Evolutionary conservation across 1,140 invertebrate genomes (phyloP).

Genomic region (Ceratina australensis): DNA sequence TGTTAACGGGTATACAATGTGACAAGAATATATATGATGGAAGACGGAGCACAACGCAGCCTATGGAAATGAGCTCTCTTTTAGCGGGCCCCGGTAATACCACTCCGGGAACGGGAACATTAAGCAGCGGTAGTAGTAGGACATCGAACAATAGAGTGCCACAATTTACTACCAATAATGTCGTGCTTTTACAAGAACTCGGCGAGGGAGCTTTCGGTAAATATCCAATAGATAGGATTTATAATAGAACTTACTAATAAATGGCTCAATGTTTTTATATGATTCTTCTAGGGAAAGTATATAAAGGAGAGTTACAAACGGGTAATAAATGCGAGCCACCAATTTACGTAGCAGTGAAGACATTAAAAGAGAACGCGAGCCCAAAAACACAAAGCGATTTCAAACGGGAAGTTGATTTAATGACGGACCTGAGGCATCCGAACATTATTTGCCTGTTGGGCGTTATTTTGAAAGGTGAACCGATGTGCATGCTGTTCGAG

Average conservation of each 20-base stretch:
- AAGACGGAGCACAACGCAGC: conserved; percentile 82
- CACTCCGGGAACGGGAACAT: conserved; percentile 75
- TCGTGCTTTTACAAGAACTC: conserved; percentile 95
- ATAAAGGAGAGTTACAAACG: conserved; percentile 93
- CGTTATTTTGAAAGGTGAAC: conserved; percentile 93
- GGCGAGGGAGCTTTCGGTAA: conserved; percentile 97
- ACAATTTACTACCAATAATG: conserved; percentile 87
- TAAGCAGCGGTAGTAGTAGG: conserved; percentile 80
- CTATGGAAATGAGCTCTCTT: conserved; percentile 89
- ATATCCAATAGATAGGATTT: conserved; percentile 42
- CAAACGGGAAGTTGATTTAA: conserved; percentile 93
- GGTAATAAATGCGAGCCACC: conserved; percentile 81
- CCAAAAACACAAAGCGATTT: conserved; percentile 96
- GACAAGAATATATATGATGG: conserved; percentile 89
- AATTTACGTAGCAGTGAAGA: conserved; percentile 95
- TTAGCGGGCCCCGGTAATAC: conserved; percentile 81
- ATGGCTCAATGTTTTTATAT: background rate
- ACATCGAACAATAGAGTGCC: conserved; percentile 83
- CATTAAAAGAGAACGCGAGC: conserved; percentile 95
- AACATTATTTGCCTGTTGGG: conserved; percentile 97
- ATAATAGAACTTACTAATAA: background rate
- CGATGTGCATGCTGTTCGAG: conserved; percentile 97
- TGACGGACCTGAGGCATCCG: conserved; percentile 95
- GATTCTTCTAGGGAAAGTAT: conserved; percentile 86
- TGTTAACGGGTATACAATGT: conserved; percentile 75